Evolutionary conservation across 1,140 invertebrate species (phyloP), one percentile per base, ranked within the genome.

Genomic region (Galendromus occidentalis): DNA sequence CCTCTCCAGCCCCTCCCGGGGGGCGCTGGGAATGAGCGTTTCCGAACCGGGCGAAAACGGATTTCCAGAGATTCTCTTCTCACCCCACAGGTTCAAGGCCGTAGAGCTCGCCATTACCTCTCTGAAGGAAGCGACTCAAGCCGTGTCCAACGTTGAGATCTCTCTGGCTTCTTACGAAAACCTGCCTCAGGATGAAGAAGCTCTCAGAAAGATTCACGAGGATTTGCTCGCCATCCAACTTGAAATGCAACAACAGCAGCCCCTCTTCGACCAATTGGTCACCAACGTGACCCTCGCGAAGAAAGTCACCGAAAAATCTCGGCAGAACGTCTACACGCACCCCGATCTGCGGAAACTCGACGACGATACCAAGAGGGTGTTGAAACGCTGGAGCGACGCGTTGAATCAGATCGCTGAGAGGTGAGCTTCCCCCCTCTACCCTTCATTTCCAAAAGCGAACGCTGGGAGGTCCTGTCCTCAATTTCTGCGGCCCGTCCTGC

Each of bases 341-440:
- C 80, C 82, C 7, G 94, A 98, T 77, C 82, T 98, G 66, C 92
- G 96, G 71, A 79, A 86, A 18, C 75, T 97, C n/a, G 92, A 97
- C 73, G 86, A 88, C 69, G 92, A 97, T 70, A 86, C 96, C 1
- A 84, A 86, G 68, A 83, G 86, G 71, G 76, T 98, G 5, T 88
- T 87, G 69, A 83, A 82, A 42, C 80, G 92, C 64, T 98, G 92
- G 92, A 87, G 85, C 70, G 88, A 86, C 69, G 84, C 95, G 14
- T 91, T 88, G 74, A 82, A 82, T 42, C 91, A 96, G 76, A 78
- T 96, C 51, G 85, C 86, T 64, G 92, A 97, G 72, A 85, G 89
- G 85, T 88, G 72, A 70, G 70, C 71, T 17, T 47, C 28, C 14
- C 5, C 14, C 28, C 14, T n/a, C n/a, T n/a, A n/a, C n/a, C n/a